These are phyloP conservation scores for Sarcophaga rosellei DNA, from an alignment of 2,888 invertebrate genomes.

Conservation along the genomic window DNA sequence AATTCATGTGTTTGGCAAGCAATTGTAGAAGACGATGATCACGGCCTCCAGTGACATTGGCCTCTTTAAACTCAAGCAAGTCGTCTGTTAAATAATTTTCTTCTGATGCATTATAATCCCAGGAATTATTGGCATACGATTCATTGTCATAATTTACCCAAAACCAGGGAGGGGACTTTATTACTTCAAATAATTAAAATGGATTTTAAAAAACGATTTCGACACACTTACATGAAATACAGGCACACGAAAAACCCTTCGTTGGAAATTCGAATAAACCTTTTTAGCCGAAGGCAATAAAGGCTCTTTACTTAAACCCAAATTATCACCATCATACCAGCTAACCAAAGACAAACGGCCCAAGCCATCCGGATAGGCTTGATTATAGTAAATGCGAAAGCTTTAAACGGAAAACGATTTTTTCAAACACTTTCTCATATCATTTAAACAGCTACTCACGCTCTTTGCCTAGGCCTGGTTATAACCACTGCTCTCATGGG, in stretches of 20 bases:
- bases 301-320: slow-evolving; percentile 85
- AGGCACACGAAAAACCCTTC: slow-evolving; percentile 86
- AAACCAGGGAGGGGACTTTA: slow-evolving; percentile 88
- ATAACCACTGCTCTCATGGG: slow-evolving; percentile 85
- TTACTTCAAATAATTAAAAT: too few relatives aligned
- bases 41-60: slow-evolving; percentile 86
- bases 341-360: slow-evolving; percentile 86
- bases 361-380: slow-evolving; percentile 84
- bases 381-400: slow-evolving; percentile 88
- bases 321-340: slow-evolving; percentile 86
- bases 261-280: slow-evolving; percentile 86
- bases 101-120: slow-evolving; percentile 32
- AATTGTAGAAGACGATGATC: slow-evolving; percentile 87
- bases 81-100: slow-evolving; percentile 59
- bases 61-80: slow-evolving; percentile 70
- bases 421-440: too few relatives aligned
- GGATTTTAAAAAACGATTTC: neutral
- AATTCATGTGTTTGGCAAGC: slow-evolving; percentile 86
- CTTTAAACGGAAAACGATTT: slow-evolving; percentile 78
- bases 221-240: slow-evolving; percentile 86
- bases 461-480: slow-evolving; percentile 82
- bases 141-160: slow-evolving; percentile 86
- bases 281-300: slow-evolving; percentile 84
- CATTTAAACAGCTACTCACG: slow-evolving; percentile 70
- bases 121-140: slow-evolving; percentile 63